phyloP scores from a whole-genome alignment of 2,888 invertebrate genomes.

The Tenodera sinensis region DNA sequence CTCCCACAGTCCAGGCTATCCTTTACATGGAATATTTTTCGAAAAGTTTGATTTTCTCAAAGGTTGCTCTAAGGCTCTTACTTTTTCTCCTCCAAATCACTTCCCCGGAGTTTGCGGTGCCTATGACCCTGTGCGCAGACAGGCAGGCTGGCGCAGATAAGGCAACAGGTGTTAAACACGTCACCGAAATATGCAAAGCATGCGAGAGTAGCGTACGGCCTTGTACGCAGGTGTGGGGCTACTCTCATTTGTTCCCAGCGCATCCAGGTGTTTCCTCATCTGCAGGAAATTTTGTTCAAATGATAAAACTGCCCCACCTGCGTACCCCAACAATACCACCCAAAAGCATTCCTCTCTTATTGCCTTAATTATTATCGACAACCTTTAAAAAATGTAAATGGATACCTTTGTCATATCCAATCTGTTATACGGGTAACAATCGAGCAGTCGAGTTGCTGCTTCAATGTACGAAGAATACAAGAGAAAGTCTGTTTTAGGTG shows the following conservation, averaged over 20 bases:
- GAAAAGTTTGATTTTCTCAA: no score
- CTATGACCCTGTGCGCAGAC: not conserved
- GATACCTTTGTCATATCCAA: not conserved
- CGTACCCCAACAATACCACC: not conserved
- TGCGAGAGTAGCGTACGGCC: not conserved
- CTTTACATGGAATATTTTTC: no score
- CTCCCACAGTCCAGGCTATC: no score
- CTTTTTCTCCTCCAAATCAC: no score
- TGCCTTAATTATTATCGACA: not conserved
- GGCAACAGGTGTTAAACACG: not conserved
- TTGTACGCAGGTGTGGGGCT: not conserved
- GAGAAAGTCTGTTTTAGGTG: no score
- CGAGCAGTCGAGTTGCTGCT: not conserved
- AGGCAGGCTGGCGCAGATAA: not conserved
- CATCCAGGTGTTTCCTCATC: not conserved
- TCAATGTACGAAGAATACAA: no score
- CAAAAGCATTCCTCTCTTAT: not conserved
- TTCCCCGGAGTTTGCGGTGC: no score
- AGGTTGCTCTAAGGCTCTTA: no score
- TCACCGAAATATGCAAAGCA: not conserved
- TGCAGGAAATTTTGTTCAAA: not conserved
- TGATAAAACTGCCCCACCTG: not conserved
- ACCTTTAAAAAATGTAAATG: not conserved
- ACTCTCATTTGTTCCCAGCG: not conserved
- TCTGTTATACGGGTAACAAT: not conserved